phyloP scores from a whole-genome alignment of 1,140 invertebrate species.

The Teleogryllus occipitalis region DNA sequence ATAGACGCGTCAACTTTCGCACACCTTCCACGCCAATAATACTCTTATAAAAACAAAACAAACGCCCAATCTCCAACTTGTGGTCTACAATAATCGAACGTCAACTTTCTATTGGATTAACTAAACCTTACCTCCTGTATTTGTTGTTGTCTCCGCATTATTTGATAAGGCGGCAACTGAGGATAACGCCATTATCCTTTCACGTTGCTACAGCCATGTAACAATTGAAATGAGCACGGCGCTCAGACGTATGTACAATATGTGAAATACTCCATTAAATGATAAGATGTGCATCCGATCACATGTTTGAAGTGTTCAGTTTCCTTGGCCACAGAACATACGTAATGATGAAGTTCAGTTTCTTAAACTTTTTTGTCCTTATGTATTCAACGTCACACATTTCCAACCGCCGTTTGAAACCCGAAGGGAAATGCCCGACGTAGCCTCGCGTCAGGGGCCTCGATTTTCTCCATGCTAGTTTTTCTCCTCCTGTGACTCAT shows the following conservation, averaged over 20 bases:
- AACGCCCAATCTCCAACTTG: background rate
- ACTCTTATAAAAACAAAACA: background rate
- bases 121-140: conserved; percentile 11
- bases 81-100: background rate
- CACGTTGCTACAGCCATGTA: conserved; percentile 21
- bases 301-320: background rate
- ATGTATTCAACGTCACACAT: conserved; percentile 19
- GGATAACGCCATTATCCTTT: conserved; percentile 24
- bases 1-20: too few relatives aligned
- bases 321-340: background rate
- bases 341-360: background rate
- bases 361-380: conserved; percentile 11
- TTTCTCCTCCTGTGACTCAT: conserved; percentile 22
- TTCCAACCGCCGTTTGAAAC: conserved; percentile 18
- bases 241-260: background rate
- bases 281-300: background rate
- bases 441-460: conserved; percentile 20
- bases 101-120: background rate
- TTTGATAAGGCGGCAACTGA: conserved; percentile 21
- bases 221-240: conserved; percentile 16
- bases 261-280: background rate
- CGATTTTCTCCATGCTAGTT: conserved; percentile 21
- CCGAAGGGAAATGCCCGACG: conserved; percentile 17
- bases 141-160: conserved; percentile 19
- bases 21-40: too few relatives aligned